Base-by-base conservation (phyloP, 2,888 invertebrate genomes). In the Drosophila nigritarsus region DNA sequence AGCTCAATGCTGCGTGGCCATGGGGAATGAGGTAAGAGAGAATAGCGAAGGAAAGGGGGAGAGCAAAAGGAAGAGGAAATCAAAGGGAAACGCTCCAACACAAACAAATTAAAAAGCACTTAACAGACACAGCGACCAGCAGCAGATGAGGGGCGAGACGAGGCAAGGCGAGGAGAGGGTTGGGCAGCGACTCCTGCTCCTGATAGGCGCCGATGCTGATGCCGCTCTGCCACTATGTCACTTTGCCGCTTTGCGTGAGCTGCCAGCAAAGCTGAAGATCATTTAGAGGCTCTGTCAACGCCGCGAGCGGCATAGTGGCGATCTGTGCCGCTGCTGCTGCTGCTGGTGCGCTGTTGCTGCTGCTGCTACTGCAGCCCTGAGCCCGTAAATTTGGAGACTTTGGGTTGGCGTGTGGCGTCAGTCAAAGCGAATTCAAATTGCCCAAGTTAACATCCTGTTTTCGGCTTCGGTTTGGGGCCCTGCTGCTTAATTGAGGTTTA, bases 381-480 rank as follows among this genome's bases (percentile, higher is more conserved):
- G 66, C 80, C 85, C 83, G 83, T 83, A 82, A 83, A 83, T 83
- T 80, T 81, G 49, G 36, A 76, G 77, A 62, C 65, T 51, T 29
- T 65, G 71, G 65, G 70, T 80, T 90, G 90, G 89, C 90, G 91
- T 90, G 90, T 90, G 90, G 90, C 90, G 91, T 90, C 90, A 91
- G 90, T 91, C 90, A 91, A 87, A 87, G 73, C 78, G 78, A 81
- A 82, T 89, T 82, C 82, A 80, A 86, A 81, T 78, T 87, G 78
- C 72, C 73, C 71, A 71, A 70, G 73, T 84, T 80, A 87, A 82
- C 87, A 89, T 87, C 87, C 89, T 89, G 87, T 88, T 83, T 71
- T 74, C 69, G 72, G 58, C 62, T 27, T 69, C 7, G n/a, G 63
- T 73, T 67, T 80, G 72, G 76, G 40, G 60, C 65, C 54, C 77